These are phyloP conservation scores for Ibidorhyncha struthersii DNA, from an alignment of 2,113 vertebrate genomes.

Conservation along the genomic window DNA sequence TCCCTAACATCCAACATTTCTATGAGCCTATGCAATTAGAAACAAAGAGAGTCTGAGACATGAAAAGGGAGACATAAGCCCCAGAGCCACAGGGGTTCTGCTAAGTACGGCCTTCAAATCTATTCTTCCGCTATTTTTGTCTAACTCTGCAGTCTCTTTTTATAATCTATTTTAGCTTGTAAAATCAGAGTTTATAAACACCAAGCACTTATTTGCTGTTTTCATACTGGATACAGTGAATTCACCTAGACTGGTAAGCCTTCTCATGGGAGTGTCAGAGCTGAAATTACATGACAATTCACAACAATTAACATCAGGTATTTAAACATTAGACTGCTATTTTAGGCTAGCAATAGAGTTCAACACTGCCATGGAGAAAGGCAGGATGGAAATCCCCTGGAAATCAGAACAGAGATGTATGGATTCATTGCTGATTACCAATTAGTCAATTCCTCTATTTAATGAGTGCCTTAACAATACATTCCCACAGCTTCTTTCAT, in stretches of 20 bases:
- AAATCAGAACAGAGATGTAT: not conserved
- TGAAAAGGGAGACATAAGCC: not conserved
- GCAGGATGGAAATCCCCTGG: not conserved
- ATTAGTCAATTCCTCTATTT: slow-evolving; percentile 32
- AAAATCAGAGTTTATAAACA: not conserved
- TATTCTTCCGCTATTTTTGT: not conserved
- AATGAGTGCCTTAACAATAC: slow-evolving; percentile 37
- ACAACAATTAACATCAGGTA: not conserved
- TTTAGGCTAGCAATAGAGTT: not conserved
- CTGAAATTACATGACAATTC: not conserved
- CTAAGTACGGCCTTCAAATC: not conserved
- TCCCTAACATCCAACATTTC: not conserved
- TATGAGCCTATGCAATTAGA: slow-evolving; percentile 17
- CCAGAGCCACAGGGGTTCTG: not conserved
- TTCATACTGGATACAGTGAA: not conserved
- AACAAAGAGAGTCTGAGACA: slow-evolving; percentile 5
- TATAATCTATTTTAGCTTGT: not conserved
- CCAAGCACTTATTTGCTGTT: not conserved
- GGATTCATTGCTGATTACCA: slow-evolving; percentile 1
- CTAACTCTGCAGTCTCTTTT: not conserved
- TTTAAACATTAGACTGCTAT: not conserved
- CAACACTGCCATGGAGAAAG: not conserved
- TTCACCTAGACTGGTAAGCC: not conserved
- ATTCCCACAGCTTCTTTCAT: slow-evolving; percentile 19
- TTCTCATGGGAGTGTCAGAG: not conserved